Percentiles rank a stretch among this genome's conserved stretches.
These are phyloP conservation scores for Brachionus rotundiformis DNA, from an alignment of 1,140 invertebrate genomes.

Conservation along the genomic window DNA sequence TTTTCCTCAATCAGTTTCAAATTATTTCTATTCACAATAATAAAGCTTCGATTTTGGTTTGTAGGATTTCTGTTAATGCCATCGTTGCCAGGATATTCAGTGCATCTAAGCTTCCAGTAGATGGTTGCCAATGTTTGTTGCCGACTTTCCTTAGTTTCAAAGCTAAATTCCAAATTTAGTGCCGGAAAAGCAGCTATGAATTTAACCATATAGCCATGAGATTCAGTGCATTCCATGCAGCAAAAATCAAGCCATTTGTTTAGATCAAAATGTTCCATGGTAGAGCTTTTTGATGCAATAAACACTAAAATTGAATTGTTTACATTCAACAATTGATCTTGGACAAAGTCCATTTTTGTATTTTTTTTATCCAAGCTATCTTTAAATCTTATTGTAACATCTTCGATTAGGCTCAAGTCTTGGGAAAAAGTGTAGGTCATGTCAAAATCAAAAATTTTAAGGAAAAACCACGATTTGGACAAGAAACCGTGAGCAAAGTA, in stretches of 20 bases:
- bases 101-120: background rate
- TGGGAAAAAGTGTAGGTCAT: background rate
- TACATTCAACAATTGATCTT: background rate
- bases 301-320: background rate
- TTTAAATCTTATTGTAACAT: background rate
- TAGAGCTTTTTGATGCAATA: background rate
- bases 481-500: constrained; percentile 5
- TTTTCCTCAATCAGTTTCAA: constrained; percentile 2
- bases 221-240: background rate
- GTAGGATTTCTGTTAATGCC: background rate
- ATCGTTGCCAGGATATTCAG: too few relatives aligned
- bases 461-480: background rate
- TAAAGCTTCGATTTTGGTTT: background rate
- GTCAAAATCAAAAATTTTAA: background rate
- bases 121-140: background rate
- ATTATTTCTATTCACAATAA: background rate
- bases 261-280: background rate
- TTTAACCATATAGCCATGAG: constrained; percentile 3
- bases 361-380: too few relatives aligned
- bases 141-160: background rate
- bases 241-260: constrained; percentile 40
- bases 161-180: background rate
- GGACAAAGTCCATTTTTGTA: background rate
- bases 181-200: background rate
- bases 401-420: background rate